A percentile compares a stretch with the other conserved stretches of the same genome.
Conservation (phyloP, 2,888 invertebrate genomes). For the Latrodectus elegans region DNA sequence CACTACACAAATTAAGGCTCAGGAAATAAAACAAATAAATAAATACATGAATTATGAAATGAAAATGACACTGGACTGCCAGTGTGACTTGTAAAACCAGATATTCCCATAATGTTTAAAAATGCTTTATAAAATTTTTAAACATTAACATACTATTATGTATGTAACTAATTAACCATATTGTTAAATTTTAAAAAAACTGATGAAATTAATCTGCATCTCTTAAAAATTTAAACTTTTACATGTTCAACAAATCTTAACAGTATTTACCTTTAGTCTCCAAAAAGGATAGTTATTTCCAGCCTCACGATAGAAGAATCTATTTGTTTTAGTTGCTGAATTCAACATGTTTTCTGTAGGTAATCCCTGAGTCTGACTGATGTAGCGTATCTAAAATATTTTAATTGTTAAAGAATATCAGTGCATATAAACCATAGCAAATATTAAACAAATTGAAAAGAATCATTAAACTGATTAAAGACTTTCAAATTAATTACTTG, state of each 20-base stretch:
- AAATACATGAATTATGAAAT: too few relatives aligned
- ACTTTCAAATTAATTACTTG: slow-evolving; percentile 75
- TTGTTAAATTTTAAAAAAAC: too few relatives aligned
- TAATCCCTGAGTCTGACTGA: slow-evolving; percentile 96
- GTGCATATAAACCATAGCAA: not conserved
- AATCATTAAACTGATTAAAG: not conserved
- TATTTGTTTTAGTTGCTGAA: slow-evolving; percentile 97
- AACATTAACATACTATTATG: too few relatives aligned
- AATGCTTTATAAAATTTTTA: too few relatives aligned
- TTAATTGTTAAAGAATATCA: not conserved
- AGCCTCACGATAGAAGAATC: slow-evolving; percentile 98
- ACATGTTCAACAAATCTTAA: too few relatives aligned
- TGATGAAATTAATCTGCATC: not conserved
- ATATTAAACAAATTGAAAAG: not conserved
- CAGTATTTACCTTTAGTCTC: slow-evolving; percentile 78
- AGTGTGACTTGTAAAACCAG: too few relatives aligned
- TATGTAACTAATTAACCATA: too few relatives aligned
- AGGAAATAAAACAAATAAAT: too few relatives aligned
- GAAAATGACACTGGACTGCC: too few relatives aligned
- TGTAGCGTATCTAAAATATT: slow-evolving; percentile 88
- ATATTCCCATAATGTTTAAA: too few relatives aligned
- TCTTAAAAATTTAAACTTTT: not conserved
- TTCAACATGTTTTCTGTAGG: slow-evolving; percentile 98
- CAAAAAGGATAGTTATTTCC: slow-evolving; percentile 82
- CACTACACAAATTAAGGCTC: too few relatives aligned